Evolutionary conservation across 2,797 vertebrate species (phyloP), one percentile per base, ranked within the genome.

Genomic region (Sorex maritimensis): DNA sequence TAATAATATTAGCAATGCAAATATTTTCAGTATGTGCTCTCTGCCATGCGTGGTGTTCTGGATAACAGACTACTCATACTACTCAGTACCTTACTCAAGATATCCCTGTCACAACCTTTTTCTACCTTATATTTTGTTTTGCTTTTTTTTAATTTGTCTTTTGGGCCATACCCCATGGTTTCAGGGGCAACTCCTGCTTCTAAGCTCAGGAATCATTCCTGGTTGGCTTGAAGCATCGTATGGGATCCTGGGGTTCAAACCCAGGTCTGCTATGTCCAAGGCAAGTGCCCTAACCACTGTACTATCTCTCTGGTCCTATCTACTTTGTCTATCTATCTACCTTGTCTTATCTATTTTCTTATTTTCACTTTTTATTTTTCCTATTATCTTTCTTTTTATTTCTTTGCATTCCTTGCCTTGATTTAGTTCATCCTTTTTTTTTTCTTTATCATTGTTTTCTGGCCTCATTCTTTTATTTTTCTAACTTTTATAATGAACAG

Each of bases 351-450:
- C 65, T 38, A 34, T 46, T 49, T 86, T 88, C 26, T n/a, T 23
- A 13, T 69, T 89, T 80, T 61, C 58, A 61, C 58, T 15, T 52
- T 52, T 15, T 52, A 12, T 63, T 67, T 88, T 71, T 63, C 65
- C n/a, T 46, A 28, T 19, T 44, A 38, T 75, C n/a, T 72, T 13
- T 78, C 67, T 44, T 67, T 58, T 58, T 58, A 21, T 58, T 6
- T 58, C 19, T 81, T 26, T 41, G 71, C 61, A 38, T 74, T 91
- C 11, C 49, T 28, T 12, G 68, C 85, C 67, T 75, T 19, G 2
- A 78, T 61, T 72, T 58, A 26, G 30, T 46, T 63, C 88, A 72
- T 17, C 82, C 90, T n/a, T 61, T 94, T 74, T 65, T 24, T 68
- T 82, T 86, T 71, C 30, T 58, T n/a, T 67, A 44, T n/a, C 3